Conservation (phyloP, 2,113 vertebrate genomes). For the Urocynchramus pylzowi region DNA sequence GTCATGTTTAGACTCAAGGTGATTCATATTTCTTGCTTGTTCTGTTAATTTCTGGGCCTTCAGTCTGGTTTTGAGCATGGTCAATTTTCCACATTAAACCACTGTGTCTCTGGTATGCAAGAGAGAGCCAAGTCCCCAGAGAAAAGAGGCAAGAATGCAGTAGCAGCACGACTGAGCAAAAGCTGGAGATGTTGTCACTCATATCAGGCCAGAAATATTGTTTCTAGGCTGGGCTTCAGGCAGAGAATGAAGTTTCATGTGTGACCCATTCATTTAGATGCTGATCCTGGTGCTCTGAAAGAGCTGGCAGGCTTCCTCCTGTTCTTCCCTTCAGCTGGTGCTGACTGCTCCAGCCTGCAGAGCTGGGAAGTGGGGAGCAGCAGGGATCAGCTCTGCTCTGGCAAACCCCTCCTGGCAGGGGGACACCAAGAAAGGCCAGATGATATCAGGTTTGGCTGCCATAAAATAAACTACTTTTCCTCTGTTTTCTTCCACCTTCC, state of each 20-base stretch:
- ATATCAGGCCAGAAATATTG: not conserved
- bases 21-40: not conserved
- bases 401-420: not conserved
- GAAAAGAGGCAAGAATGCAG: not conserved
- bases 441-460: not conserved
- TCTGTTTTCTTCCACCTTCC: not conserved
- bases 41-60: not conserved
- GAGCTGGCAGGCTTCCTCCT: not conserved
- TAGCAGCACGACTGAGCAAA: not conserved
- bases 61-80: not conserved
- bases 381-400: not conserved
- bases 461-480: not conserved
- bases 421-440: not conserved
- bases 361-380: not conserved
- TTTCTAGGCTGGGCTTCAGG: not conserved
- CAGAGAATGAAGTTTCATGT: not conserved
- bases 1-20: not conserved
- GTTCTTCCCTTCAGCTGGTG: not conserved
- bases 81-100: not conserved
- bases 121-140: not conserved
- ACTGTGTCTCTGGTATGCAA: rapidly evolving
- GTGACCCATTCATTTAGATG: not conserved
- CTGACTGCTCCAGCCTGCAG: not conserved
- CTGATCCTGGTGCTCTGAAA: not conserved
- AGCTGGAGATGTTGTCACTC: not conserved